Conservation (phyloP, 2,113 vertebrate genomes). For the Suncus etruscus region DNA sequence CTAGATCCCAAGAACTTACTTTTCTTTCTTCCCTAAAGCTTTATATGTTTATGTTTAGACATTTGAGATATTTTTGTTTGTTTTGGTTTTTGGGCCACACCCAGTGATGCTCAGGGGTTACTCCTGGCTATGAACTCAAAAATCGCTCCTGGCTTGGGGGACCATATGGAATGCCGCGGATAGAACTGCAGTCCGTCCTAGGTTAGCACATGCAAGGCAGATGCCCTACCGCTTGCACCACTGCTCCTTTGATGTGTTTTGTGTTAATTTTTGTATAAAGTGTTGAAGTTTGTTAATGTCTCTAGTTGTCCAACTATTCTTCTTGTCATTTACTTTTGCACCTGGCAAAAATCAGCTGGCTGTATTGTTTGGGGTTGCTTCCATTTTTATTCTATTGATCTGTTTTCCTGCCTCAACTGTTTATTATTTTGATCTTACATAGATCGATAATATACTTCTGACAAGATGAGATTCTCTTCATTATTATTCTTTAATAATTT, state of each 20-base stretch:
- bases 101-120: too few relatives aligned
- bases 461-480: neutral
- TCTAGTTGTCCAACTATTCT: neutral
- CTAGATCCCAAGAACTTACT: constrained; percentile 23
- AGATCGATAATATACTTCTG: neutral
- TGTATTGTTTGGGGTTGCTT: neutral
- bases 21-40: neutral
- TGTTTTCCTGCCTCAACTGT: neutral
- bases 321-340: neutral
- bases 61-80: constrained; percentile 3
- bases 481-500: constrained; percentile 1
- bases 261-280: constrained; percentile 9
- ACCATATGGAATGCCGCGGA: too few relatives aligned
- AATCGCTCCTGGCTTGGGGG: too few relatives aligned
- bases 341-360: neutral
- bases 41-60: neutral
- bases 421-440: constrained; percentile 32
- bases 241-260: too few relatives aligned
- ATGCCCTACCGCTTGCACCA: too few relatives aligned
- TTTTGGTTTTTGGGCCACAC: too few relatives aligned
- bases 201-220: too few relatives aligned
- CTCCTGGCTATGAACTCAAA: too few relatives aligned
- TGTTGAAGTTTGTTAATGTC: neutral
- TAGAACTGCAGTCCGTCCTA: too few relatives aligned
- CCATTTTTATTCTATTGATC: constrained; percentile 6